These are phyloP conservation scores for Cataglyphis rosenhaueri DNA, from an alignment of 2,888 invertebrate genomes.

Conservation along the genomic window DNA sequence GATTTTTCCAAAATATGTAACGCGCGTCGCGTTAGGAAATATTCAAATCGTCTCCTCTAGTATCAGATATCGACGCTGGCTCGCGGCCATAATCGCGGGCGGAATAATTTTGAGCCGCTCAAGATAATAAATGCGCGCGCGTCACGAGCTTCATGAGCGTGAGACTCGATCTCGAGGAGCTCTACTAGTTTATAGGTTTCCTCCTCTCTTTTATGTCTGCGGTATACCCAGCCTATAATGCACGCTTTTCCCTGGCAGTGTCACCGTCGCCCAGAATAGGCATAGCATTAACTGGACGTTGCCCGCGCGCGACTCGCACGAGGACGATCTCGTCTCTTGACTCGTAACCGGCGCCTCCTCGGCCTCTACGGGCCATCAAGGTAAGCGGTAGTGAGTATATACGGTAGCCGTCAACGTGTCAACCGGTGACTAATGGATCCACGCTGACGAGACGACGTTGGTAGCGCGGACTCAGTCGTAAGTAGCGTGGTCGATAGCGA, in stretches of 20 bases:
- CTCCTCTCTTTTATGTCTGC: constrained; percentile 54
- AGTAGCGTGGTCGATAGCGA: constrained; percentile 67
- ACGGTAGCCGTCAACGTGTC: constrained; percentile 78
- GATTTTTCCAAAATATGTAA: constrained; percentile 40
- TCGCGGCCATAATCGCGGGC: constrained; percentile 40
- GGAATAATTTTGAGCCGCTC: constrained; percentile 44
- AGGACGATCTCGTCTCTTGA: constrained; percentile 52
- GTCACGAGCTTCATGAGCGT: constrained; percentile 68
- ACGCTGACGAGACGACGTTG: constrained; percentile 75
- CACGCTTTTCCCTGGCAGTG: constrained; percentile 74
- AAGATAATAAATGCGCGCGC: constrained; percentile 73
- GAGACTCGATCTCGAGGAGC: constrained; percentile 65
- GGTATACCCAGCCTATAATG: constrained; percentile 69
- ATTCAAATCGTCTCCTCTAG: constrained; percentile 53
- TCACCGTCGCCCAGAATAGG: constrained; percentile 71
- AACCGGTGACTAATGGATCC: constrained; percentile 80
- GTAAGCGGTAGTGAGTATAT: constrained; percentile 67
- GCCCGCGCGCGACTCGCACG: constrained; percentile 67
- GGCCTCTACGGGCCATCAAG: constrained; percentile 71
- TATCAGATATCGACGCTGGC: constrained; percentile 41
- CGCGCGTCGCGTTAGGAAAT: neutral
- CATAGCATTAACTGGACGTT: constrained; percentile 81
- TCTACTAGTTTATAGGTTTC: constrained; percentile 68
- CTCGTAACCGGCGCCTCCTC: constrained; percentile 33
- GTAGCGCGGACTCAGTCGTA: constrained; percentile 66